phyloP scores from a whole-genome alignment of 2,888 invertebrate species.

The Labia minor region DNA sequence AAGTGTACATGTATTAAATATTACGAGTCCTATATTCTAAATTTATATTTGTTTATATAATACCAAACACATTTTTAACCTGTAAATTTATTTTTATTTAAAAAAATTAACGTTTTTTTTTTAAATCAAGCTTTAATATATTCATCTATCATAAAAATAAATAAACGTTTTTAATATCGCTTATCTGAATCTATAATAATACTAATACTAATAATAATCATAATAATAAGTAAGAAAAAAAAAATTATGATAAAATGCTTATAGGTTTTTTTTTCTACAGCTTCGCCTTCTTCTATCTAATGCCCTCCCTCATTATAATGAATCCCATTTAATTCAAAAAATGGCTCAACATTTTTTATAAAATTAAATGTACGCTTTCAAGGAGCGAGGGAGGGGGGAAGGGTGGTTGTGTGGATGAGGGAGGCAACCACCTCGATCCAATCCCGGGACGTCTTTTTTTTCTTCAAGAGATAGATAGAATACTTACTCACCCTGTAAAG shows the following conservation, averaged over 20 bases:
- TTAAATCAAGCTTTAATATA: too few relatives aligned
- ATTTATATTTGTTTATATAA: too few relatives aligned
- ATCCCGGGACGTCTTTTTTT: background rate
- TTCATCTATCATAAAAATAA: background rate
- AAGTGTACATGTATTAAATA: too few relatives aligned
- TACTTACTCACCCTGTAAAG: slow-evolving; percentile 7
- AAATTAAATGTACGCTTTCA: slow-evolving; percentile 4
- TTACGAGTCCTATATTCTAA: too few relatives aligned
- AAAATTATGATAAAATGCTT: slow-evolving; percentile 13
- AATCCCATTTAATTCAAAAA: slow-evolving; percentile 13
- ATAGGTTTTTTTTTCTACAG: background rate
- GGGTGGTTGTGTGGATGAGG: background rate
- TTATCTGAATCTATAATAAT: slow-evolving; percentile 13
- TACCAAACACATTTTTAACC: too few relatives aligned
- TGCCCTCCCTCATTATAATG: slow-evolving; percentile 8
- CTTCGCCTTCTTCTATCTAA: background rate
- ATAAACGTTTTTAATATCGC: slow-evolving; percentile 1
- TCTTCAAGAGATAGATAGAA: slow-evolving; percentile 3
- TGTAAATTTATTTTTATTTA: too few relatives aligned
- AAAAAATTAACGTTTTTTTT: too few relatives aligned
- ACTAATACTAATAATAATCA: background rate
- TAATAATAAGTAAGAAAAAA: background rate
- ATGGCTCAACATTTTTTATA: slow-evolving; percentile 13
- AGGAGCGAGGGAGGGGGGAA: background rate
- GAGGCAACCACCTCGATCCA: background rate